Evolutionary conservation across 2,113 vertebrate species (phyloP).

Genomic region (Bungarus multicinctus): DNA sequence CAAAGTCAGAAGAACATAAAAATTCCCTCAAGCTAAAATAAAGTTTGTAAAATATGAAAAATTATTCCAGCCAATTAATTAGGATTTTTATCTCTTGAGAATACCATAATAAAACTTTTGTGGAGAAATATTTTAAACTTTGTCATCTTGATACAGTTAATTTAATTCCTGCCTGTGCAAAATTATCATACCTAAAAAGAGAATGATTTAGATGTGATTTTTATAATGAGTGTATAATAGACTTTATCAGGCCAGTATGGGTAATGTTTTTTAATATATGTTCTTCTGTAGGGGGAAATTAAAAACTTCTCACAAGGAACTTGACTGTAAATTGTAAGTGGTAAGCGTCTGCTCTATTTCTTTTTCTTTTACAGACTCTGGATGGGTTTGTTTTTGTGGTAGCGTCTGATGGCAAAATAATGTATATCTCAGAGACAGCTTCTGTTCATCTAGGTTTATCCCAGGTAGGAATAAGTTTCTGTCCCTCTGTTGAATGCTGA

Average conservation of each 20-base stretch:
- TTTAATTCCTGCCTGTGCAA: slow-evolving; percentile 50
- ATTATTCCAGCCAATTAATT: slow-evolving; percentile 44
- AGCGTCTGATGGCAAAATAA: slow-evolving; percentile 93
- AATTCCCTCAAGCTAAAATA: slow-evolving; percentile 30
- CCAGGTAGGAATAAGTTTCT: slow-evolving; percentile 78
- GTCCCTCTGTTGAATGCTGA: not conserved
- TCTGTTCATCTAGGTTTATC: slow-evolving; percentile 94
- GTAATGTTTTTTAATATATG: not conserved
- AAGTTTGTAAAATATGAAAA: slow-evolving; percentile 40
- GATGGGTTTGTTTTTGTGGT: slow-evolving; percentile 96
- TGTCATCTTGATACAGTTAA: slow-evolving; percentile 48
- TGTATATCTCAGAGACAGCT: slow-evolving; percentile 97
- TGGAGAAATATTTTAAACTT: slow-evolving; percentile 50
- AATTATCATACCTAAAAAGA: slow-evolving; percentile 48
- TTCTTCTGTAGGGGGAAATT: slow-evolving; percentile 3
- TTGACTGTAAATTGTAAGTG: not conserved
- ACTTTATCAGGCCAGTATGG: not conserved
- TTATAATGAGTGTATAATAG: not conserved
- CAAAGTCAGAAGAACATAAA: slow-evolving; percentile 35
- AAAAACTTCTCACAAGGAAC: not conserved
- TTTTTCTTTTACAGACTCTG: slow-evolving; percentile 79
- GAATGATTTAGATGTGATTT: slow-evolving; percentile 21
- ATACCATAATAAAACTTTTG: slow-evolving; percentile 62
- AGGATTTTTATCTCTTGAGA: slow-evolving; percentile 51
- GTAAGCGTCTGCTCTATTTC: slow-evolving; percentile 1